Evolutionary conservation across 2,888 invertebrate species (phyloP), one percentile per base, ranked within the genome.

Genomic region (Thera obeliscata): DNA sequence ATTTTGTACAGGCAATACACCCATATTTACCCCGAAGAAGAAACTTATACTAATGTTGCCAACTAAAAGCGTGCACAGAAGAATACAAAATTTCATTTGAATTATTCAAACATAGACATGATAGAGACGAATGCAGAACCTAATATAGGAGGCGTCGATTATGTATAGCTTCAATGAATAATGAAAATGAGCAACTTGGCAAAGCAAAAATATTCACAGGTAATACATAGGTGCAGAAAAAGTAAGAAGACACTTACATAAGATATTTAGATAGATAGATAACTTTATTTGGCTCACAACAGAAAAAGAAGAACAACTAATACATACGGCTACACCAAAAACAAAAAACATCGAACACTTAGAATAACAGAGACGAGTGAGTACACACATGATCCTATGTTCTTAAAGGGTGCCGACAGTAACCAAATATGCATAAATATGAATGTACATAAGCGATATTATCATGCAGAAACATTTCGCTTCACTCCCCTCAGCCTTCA

Each of bases 401-500:
- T 22, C 22, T 22, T 22, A 22, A 22, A 22, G 22, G 1, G 22
- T 22, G 22, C 22, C 22, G 22, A 22, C 22, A 22, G 22, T 22
- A 22, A 22, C 22, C 22, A 22, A 22, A 22, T 22, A 22, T 22
- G 22, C 22, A 22, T 22, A 22, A 22, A 22, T 22, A 22, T 22
- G 22, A 22, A 22, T 9, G 49, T 58, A 11, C 4, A 52, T 61
- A 54, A n/a, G 56, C 50, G 49, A 54, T 55, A 59, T 36, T 56
- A 66, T 66, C 46, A 60, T 60, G 57, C 63, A 57, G 57, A 64
- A 49, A 46, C 43, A 66, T 63, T 59, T 60, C 62, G 60, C 66
- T 69, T 61, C 50, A 52, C 66, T 60, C 69, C 66, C 69, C 66
- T 65, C 65, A 73, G 64, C 64, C 69, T 69, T 70, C 64, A 65